These are phyloP conservation scores for Edolisoma coerulescens DNA, from an alignment of 2,113 vertebrate species.

Conservation along the genomic window DNA sequence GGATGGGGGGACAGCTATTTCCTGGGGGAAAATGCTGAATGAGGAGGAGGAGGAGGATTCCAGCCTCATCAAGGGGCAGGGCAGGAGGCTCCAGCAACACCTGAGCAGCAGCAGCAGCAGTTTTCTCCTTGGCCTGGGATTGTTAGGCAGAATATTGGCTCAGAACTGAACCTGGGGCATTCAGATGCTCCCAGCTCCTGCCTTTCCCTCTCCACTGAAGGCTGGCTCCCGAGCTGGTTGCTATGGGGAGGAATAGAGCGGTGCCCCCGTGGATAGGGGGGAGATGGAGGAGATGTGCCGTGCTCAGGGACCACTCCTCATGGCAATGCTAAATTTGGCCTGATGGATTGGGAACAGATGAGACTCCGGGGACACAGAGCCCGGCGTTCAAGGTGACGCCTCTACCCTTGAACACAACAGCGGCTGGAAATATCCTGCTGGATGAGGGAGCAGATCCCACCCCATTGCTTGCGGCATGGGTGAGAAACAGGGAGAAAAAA, in stretches of 20 bases:
- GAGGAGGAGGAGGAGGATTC: background rate
- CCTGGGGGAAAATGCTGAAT: background rate
- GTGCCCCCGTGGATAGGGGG: background rate
- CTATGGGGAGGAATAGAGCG: background rate
- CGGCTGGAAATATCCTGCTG: background rate
- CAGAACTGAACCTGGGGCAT: background rate
- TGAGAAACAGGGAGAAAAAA: background rate
- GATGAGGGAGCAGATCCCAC: background rate
- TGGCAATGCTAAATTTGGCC: background rate
- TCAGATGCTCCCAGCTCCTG: background rate
- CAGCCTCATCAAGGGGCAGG: background rate
- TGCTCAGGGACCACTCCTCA: background rate
- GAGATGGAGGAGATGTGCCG: background rate
- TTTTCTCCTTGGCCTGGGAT: background rate
- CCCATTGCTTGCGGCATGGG: fast-evolving
- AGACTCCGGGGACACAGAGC: background rate
- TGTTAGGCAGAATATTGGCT: background rate
- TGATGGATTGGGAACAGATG: background rate
- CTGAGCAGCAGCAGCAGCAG: background rate
- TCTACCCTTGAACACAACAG: background rate
- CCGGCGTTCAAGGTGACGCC: background rate
- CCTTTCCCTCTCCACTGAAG: background rate
- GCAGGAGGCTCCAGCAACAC: background rate
- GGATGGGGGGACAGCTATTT: background rate
- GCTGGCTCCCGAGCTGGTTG: background rate